Evolutionary conservation across 2,113 vertebrate species (phyloP).

Genomic region (Spizaetus ornatus): DNA sequence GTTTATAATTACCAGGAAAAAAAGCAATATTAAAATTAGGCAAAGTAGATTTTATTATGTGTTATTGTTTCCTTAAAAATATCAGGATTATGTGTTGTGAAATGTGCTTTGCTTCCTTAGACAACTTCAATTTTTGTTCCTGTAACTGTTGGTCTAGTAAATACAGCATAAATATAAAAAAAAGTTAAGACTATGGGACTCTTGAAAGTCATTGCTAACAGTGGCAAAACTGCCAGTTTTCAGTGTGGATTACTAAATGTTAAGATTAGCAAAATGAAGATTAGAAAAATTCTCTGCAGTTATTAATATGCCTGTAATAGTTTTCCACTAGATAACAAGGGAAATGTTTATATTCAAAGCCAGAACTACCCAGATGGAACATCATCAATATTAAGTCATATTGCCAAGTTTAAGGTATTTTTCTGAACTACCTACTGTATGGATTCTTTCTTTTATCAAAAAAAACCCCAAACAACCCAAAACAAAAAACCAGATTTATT

Average conservation of each 20-base stretch:
- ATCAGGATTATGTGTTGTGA: background rate
- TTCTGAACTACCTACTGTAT: background rate
- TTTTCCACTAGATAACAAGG: background rate
- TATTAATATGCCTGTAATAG: constrained; percentile 1
- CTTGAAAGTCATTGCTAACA: background rate
- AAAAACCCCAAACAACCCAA: background rate
- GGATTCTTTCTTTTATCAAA: background rate
- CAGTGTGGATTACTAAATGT: background rate
- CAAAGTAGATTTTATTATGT: background rate
- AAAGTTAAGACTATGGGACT: background rate
- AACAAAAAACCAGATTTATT: background rate
- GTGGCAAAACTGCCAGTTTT: background rate
- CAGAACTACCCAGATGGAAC: background rate
- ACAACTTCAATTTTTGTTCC: background rate
- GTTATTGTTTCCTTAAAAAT: background rate
- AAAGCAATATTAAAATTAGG: background rate
- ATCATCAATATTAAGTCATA: background rate
- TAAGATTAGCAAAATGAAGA: background rate
- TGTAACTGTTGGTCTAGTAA: background rate
- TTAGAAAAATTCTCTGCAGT: background rate
- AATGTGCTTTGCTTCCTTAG: background rate
- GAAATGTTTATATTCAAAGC: background rate
- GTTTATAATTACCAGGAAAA: background rate
- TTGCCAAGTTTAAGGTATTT: background rate
- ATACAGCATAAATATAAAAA: background rate